Evolutionary conservation across 2,113 vertebrate species (phyloP), one percentile per base, ranked within the genome.

Genomic region (Accipiter cooperii): DNA sequence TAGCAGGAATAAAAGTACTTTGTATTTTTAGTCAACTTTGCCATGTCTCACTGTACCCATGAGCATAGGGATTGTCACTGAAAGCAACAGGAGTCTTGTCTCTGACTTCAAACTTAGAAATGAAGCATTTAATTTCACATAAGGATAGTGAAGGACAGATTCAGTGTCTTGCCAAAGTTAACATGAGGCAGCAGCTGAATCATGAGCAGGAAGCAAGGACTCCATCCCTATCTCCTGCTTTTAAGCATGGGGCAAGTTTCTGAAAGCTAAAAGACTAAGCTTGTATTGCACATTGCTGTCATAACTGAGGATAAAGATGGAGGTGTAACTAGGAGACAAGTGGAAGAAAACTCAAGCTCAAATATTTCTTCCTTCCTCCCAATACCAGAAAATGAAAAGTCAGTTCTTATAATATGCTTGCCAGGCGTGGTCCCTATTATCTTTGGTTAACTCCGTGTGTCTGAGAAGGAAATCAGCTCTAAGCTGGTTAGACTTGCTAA

Each of bases 381-480:
- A 52, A 47, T 33, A 82, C 12, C 44, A 87, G 51, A 51, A 94
- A 86, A 95, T 29, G 46, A 80, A 46, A 93, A 91, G 29, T 83
- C 84, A 81, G 17, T 80, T 83, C 71, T 80, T 70, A 24, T 21
- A 87, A 54, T 22, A 52, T 7, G 25, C 33, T 44, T 33, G 38
- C 51, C 93, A 95, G 91, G 93, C 55, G 12, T 33, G 60, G 78
- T 80, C 49, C 58, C 74, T 83, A 74, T 80, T 90, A 51, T 66
- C 95, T 84, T 64, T 33, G 70, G 46, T 88, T 94, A 97, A 97
- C 90, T 85, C 95, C 21, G 0, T 34, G 66, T 68, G 93, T 93
- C 96, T 97, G 95, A 97, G 93, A 90, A 92, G 75, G 84, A 90
- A 96, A 96, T 85, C 74, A 68, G 58, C 63, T 74, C 66, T 96